Percentiles rank a stretch among this genome's conserved stretches.
Evolutionary conservation across 1,140 invertebrate genomes (phyloP).

Genomic region (Anoplolepis gracilipes): DNA sequence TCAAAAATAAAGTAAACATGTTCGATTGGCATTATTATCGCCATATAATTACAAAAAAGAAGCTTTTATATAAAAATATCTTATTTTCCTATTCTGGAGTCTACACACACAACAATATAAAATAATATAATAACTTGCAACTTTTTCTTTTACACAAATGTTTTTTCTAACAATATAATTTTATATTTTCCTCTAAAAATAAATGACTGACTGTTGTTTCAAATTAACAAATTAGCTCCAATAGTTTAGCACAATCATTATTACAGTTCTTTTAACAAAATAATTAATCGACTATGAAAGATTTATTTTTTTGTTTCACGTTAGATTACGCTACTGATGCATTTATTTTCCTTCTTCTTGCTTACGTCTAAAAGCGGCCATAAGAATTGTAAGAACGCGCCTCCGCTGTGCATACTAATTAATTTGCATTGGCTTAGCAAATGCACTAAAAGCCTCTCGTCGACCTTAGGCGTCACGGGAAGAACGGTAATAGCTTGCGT

Average conservation of each 20-base stretch:
- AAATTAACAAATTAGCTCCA: not conserved
- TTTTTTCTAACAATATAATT: too few species aligned
- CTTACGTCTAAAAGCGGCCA: conserved; percentile 5
- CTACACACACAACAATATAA: not conserved
- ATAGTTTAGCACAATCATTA: not conserved
- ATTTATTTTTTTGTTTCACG: not conserved
- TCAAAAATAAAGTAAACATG: not conserved
- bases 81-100: not conserved
- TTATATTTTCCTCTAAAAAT: not conserved
- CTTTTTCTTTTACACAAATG: too few species aligned
- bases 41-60: not conserved
- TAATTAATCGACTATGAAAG: not conserved
- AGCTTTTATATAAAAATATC: not conserved
- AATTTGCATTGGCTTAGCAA: conserved; percentile 47
- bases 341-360: conserved; percentile 9
- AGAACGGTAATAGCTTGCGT: conserved; percentile 30
- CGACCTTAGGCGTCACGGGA: conserved; percentile 43
- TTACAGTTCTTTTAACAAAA: not conserved
- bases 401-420: conserved; percentile 37
- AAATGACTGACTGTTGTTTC: not conserved
- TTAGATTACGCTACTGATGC: not conserved
- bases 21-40: not conserved
- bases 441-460: conserved; percentile 30
- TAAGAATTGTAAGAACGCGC: conserved; percentile 25
- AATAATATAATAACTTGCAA: not conserved